Evolutionary conservation across 1,140 invertebrate genomes (phyloP).

Genomic region (Melanaphis sacchari): DNA sequence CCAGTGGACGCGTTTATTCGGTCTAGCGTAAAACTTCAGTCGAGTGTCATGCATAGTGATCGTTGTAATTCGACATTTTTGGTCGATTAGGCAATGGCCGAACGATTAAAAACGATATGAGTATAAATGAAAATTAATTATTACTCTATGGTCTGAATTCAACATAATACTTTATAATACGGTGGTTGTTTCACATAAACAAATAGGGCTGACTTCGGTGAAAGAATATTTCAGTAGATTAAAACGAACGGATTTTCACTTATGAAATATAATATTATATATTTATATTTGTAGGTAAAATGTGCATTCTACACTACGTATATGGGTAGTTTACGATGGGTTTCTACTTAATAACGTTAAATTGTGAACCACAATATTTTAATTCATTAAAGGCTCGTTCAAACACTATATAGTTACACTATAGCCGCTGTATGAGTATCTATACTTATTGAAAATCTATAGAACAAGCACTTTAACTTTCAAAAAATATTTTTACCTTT

Average conservation of each 20-base stretch:
- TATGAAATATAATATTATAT: neutral
- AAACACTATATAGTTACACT: neutral
- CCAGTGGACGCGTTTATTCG: neutral
- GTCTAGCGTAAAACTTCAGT: neutral
- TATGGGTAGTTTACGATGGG: neutral
- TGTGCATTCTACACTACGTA: neutral
- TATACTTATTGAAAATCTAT: neutral
- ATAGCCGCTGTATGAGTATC: neutral
- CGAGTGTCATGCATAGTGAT: neutral
- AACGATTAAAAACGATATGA: neutral
- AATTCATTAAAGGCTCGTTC: neutral
- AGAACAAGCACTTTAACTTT: neutral
- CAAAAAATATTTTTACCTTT: neutral
- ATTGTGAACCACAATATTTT: neutral
- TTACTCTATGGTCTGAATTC: neutral
- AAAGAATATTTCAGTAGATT: neutral
- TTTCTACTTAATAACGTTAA: neutral
- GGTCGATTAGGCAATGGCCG: neutral
- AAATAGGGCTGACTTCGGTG: neutral
- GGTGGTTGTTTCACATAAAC: neutral
- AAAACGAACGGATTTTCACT: neutral
- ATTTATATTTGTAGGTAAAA: neutral
- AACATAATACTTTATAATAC: neutral
- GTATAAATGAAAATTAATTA: neutral
- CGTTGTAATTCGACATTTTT: slow-evolving; percentile 14